phyloP scores from a whole-genome alignment of 2,113 vertebrate genomes.

The Albula glossodonta region DNA sequence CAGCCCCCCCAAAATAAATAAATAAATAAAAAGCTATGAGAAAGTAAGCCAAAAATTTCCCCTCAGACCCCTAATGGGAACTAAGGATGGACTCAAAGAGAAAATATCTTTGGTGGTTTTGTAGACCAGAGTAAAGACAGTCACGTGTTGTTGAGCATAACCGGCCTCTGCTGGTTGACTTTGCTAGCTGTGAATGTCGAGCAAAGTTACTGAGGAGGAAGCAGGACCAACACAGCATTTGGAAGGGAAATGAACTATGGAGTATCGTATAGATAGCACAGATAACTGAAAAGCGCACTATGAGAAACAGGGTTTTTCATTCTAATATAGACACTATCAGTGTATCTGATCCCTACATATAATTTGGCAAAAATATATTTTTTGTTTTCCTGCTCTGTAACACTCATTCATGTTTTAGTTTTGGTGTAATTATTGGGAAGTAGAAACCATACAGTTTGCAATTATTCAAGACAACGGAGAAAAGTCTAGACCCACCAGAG shows the following conservation, averaged over 20 bases:
- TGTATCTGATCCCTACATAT: not conserved
- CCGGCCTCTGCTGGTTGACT: not conserved
- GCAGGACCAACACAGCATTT: not conserved
- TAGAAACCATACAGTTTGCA: too few species aligned
- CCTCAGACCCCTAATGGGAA: not conserved
- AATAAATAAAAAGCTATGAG: not conserved
- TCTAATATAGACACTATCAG: not conserved
- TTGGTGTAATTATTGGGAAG: too few species aligned
- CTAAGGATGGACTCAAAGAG: not conserved
- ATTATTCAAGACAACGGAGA: too few species aligned
- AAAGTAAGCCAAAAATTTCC: not conserved
- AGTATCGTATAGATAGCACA: not conserved
- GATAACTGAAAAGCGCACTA: not conserved
- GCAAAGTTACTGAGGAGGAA: not conserved
- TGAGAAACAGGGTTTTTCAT: not conserved
- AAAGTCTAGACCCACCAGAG: not conserved
- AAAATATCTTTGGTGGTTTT: too few species aligned
- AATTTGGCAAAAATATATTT: not conserved
- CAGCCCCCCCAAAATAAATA: not conserved
- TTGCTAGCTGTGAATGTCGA: not conserved
- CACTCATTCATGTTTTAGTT: too few species aligned
- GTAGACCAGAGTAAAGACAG: too few species aligned
- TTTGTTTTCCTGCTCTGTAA: too few species aligned
- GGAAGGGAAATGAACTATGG: not conserved
- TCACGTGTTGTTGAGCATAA: not conserved